Conservation (phyloP, 2,888 invertebrate genomes). For the Falcaria lacertinaria region DNA sequence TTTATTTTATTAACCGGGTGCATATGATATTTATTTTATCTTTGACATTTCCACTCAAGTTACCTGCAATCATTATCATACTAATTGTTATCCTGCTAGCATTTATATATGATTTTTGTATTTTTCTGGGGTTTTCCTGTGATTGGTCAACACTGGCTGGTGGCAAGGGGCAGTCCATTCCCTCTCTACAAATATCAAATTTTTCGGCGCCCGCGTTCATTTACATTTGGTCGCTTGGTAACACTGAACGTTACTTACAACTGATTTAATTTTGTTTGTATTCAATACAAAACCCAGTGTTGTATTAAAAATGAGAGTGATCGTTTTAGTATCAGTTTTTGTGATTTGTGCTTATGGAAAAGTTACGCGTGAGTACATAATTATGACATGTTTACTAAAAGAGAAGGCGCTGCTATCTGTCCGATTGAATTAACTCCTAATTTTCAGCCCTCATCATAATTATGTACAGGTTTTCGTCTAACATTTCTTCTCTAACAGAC, state of each 20-base stretch:
- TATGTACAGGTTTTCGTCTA: too few species aligned
- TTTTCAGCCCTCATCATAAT: too few species aligned
- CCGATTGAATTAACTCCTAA: too few species aligned
- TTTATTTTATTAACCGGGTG: too few species aligned
- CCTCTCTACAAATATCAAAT: slow-evolving; percentile 64
- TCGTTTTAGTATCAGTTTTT: slow-evolving; percentile 41
- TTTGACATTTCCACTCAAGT: too few species aligned
- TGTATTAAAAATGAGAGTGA: slow-evolving; percentile 48
- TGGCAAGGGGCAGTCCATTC: slow-evolving; percentile 25
- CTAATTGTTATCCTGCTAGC: not conserved
- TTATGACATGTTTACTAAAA: too few species aligned
- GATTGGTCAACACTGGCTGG: slow-evolving; percentile 24
- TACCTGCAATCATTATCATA: not conserved
- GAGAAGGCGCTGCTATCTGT: too few species aligned
- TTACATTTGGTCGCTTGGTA: slow-evolving; percentile 41
- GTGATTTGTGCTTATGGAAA: slow-evolving; percentile 45
- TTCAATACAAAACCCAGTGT: not conserved
- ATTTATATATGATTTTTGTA: not conserved
- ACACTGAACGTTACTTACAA: slow-evolving; percentile 1
- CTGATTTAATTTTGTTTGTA: not conserved
- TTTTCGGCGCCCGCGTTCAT: slow-evolving; percentile 57
- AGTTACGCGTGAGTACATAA: slow-evolving; percentile 59
- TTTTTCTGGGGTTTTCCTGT: slow-evolving; percentile 19
- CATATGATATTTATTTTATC: too few species aligned
- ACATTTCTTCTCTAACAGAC: too few species aligned